Percentiles rank a stretch among this genome's conserved stretches.
phyloP scores from a whole-genome alignment of 2,888 invertebrate genomes.

The Drosophila formosana region DNA sequence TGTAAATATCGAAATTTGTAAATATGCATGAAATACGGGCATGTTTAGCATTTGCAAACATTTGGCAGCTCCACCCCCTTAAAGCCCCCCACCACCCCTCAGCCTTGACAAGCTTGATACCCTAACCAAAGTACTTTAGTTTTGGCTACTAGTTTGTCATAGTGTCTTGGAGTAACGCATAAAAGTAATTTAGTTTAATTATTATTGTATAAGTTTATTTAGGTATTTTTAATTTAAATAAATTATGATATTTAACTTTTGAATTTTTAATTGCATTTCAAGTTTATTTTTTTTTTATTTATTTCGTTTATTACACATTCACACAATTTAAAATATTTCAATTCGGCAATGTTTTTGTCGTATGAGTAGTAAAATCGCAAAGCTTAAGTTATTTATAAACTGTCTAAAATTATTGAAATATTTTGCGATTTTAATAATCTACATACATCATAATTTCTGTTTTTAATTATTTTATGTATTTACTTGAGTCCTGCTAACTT shows the following conservation, averaged over 20 bases:
- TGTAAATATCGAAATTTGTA: conserved; percentile 80
- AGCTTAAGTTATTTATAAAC: too few relatives aligned
- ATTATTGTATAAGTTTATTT: not conserved
- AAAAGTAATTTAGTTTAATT: too few relatives aligned
- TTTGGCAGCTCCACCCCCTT: conserved; percentile 36
- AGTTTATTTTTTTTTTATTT: not conserved
- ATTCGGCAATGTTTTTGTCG: too few relatives aligned
- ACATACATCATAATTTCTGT: too few relatives aligned
- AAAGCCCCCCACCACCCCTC: conserved; percentile 2
- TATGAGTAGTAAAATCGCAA: too few relatives aligned
- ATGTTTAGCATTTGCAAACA: conserved; percentile 80
- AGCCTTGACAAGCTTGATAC: conserved; percentile 3
- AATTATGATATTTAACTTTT: not conserved
- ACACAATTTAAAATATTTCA: too few relatives aligned
- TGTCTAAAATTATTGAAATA: too few relatives aligned
- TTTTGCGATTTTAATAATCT: too few relatives aligned
- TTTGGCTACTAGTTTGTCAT: not conserved
- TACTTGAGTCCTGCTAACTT: too few relatives aligned
- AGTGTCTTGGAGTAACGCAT: too few relatives aligned
- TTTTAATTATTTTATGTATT: too few relatives aligned
- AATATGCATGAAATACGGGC: conserved; percentile 79
- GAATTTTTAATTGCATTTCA: not conserved
- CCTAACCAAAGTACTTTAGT: not conserved
- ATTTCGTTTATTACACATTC: not conserved
- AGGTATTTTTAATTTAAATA: not conserved